Conservation (phyloP, 2,888 invertebrate species). For the Xanthia togata region DNA sequence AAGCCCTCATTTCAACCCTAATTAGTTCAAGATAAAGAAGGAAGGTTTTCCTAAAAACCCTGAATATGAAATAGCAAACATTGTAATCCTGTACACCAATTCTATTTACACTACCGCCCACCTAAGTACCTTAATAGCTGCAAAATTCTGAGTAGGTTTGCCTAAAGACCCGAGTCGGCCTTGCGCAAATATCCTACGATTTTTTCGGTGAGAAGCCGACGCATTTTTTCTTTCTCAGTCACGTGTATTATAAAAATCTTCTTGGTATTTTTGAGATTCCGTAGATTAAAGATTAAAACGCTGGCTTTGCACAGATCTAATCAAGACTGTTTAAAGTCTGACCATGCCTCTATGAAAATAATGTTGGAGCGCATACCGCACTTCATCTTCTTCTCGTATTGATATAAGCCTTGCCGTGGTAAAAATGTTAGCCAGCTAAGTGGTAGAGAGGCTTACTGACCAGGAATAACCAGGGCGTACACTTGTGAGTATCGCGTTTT, state of each 20-base stretch:
- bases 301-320: neutral
- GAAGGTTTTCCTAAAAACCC: constrained; percentile 32
- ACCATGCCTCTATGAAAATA: neutral
- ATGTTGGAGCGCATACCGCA: neutral
- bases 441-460: too few relatives aligned
- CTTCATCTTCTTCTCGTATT: neutral
- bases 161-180: constrained; percentile 34
- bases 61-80: constrained; percentile 48
- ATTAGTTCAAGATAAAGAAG: constrained; percentile 44
- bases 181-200: constrained; percentile 35
- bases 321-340: neutral
- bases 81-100: constrained; percentile 47
- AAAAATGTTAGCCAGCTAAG: neutral
- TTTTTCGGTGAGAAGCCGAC: constrained; percentile 28
- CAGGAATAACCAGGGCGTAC: neutral
- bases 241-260: constrained; percentile 33
- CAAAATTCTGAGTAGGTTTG: constrained; percentile 52
- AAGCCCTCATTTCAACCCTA: constrained; percentile 29
- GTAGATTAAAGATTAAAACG: neutral
- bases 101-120: constrained; percentile 50
- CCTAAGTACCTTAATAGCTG: constrained; percentile 55
- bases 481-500: neutral
- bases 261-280: constrained; percentile 11
- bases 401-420: neutral
- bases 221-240: constrained; percentile 26